Conservation (phyloP, 1,140 invertebrate species). For the Heliconius congener region DNA sequence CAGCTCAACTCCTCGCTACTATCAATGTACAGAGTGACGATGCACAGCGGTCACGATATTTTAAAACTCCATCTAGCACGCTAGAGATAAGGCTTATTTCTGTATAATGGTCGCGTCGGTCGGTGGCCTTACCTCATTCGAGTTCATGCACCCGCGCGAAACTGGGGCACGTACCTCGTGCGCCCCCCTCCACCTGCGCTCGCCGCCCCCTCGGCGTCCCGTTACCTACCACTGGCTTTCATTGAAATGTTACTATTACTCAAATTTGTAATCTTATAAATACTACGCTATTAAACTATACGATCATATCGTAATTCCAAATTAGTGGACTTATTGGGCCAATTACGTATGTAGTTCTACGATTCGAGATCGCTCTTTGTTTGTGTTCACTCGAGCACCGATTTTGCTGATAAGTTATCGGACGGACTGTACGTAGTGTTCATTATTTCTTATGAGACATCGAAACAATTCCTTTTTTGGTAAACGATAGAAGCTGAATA, state of each 20-base stretch:
- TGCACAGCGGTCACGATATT: slow-evolving; percentile 50
- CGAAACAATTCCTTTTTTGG: neutral
- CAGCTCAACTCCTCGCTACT: slow-evolving; percentile 67
- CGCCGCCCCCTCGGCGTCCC: slow-evolving; percentile 59
- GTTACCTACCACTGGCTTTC: slow-evolving; percentile 73
- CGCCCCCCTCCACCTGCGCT: slow-evolving; percentile 58
- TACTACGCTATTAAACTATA: slow-evolving; percentile 41
- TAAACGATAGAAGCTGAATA: neutral
- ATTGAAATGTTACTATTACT: slow-evolving; percentile 71
- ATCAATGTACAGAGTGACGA: slow-evolving; percentile 75
- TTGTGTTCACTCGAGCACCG: slow-evolving; percentile 11
- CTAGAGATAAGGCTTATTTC: slow-evolving; percentile 52
- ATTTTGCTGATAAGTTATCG: neutral
- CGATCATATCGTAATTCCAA: slow-evolving; percentile 33
- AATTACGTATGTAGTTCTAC: slow-evolving; percentile 19
- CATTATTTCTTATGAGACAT: neutral
- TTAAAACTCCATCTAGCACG: slow-evolving; percentile 45
- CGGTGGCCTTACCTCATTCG: slow-evolving; percentile 80
- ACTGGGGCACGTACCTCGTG: slow-evolving; percentile 77
- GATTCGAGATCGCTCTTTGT: slow-evolving; percentile 34
- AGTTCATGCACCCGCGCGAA: slow-evolving; percentile 79
- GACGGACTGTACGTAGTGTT: neutral
- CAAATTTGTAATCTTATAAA: slow-evolving; percentile 43
- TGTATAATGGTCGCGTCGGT: slow-evolving; percentile 54
- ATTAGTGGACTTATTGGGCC: slow-evolving; percentile 27